Evolutionary conservation across 2,888 invertebrate species (phyloP).

Genomic region (Neoitamus cyanurus): DNA sequence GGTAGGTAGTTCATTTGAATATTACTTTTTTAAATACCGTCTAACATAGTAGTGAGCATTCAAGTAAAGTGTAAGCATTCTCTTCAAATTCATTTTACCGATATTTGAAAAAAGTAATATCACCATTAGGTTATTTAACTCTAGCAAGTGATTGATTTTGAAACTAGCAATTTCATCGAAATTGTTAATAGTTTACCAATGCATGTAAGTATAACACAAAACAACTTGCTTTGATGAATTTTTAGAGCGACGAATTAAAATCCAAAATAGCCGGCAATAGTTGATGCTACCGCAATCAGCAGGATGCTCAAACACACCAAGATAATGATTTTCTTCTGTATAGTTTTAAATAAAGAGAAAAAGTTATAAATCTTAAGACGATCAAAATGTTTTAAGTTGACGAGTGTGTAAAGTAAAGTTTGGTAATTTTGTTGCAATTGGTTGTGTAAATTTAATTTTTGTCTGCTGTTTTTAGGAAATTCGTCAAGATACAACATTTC

Average conservation of each 20-base stretch:
- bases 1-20: neutral
- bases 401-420: neutral
- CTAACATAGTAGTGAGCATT: neutral
- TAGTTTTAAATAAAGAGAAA: conserved; percentile 57
- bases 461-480: neutral
- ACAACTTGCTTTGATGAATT: conserved; percentile 38
- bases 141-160: neutral
- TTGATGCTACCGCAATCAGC: conserved; percentile 76
- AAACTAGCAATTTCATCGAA: neutral
- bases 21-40: conserved; percentile 7
- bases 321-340: conserved; percentile 95
- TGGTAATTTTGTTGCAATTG: neutral
- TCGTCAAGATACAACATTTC: conserved; percentile 52
- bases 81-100: neutral
- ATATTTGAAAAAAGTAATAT: conserved; percentile 24
- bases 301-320: conserved; percentile 87
- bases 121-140: neutral
- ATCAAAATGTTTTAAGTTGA: conserved; percentile 41
- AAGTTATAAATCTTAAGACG: conserved; percentile 49
- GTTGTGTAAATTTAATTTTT: neutral
- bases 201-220: neutral
- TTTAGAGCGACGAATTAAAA: conserved; percentile 56
- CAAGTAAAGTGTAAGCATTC: neutral
- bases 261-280: conserved; percentile 76
- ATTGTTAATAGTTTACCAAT: conserved; percentile 1